Evolutionary conservation across 2,888 invertebrate species (phyloP), one percentile per base, ranked within the genome.

Genomic region (Protodeltote pygarga): DNA sequence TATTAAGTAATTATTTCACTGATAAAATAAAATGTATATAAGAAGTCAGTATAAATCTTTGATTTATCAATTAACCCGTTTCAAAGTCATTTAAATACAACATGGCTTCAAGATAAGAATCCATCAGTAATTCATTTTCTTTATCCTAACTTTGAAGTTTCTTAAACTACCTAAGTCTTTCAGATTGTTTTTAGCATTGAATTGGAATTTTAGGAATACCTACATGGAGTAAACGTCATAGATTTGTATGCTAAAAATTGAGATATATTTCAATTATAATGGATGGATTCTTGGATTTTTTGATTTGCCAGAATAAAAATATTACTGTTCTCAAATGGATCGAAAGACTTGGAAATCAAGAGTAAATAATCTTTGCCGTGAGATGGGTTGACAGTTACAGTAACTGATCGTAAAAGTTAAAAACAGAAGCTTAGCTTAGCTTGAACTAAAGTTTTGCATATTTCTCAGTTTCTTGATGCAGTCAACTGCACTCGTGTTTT

Each of bases 401-500:
- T n/a, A n/a, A 25, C 9, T 41, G 16, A 37, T 42, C 40, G 37
- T 51, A 48, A 51, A 57, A 41, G 16, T 10, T 44, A 34, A 23
- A 41, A 35, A 24, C 11, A n/a, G 29, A 49, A 52, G n/a, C n/a
- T n/a, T n/a, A n/a, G n/a, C n/a, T 61, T 47, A 34, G 38, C 47
- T 45, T 38, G 9, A 20, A 40, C 34, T 38, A 34, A 27, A 58
- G 19, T 24, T 44, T 29, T 34, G 19, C 33, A 49, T 45, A 58
- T 50, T 50, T 41, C 48, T 38, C 27, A 53, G 15, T 62, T 65
- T 58, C 61, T 41, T 53, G 47, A 52, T 47, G 9, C 17, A 33
- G 33, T 39, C 13, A 38, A 25, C 15, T 37, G 38, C 17, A 21
- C 16, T 35, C 37, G n/a, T 28, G 15, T 9, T 35, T 32, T 29